Percentiles rank a stretch among this genome's conserved stretches.
Conservation (phyloP, 2,113 vertebrate genomes). For the Cavia porcellus region DNA sequence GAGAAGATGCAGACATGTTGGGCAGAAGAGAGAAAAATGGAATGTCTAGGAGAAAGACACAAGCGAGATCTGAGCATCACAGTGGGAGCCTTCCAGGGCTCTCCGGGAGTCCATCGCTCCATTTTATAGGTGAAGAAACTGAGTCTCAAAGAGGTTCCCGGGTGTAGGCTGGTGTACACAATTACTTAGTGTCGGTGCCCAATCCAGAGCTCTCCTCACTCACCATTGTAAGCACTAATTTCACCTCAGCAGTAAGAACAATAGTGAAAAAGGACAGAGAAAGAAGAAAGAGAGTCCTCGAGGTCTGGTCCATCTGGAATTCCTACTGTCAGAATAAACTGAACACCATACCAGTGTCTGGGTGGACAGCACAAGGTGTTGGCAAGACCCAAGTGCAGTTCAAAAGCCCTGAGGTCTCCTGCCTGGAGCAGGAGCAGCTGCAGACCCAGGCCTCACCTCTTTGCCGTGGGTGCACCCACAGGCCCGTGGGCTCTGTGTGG, state of each 20-base stretch:
- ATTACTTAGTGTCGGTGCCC: background rate
- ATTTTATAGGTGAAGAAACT: background rate
- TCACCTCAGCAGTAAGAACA: background rate
- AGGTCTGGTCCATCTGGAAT: background rate
- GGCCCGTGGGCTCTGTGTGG: constrained; percentile 1
- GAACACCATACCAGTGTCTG: background rate
- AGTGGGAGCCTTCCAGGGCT: background rate
- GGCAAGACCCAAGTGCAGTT: background rate
- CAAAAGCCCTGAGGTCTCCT: background rate
- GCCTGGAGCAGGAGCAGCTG: background rate
- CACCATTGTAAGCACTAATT: background rate
- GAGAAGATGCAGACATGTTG: background rate
- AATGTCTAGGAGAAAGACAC: rapidly evolving
- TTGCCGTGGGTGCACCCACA: constrained; percentile 56
- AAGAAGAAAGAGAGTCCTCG: background rate
- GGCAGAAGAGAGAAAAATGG: background rate
- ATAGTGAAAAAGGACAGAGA: background rate
- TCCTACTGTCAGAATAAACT: background rate
- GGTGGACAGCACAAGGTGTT: background rate
- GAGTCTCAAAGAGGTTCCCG: background rate
- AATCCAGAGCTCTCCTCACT: background rate
- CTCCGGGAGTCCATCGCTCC: background rate
- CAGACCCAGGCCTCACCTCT: constrained; percentile 35
- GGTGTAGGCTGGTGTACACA: background rate
- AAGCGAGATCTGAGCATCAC: background rate